Evolutionary conservation across 2,113 vertebrate genomes (phyloP).

Genomic region (Lontra canadensis): DNA sequence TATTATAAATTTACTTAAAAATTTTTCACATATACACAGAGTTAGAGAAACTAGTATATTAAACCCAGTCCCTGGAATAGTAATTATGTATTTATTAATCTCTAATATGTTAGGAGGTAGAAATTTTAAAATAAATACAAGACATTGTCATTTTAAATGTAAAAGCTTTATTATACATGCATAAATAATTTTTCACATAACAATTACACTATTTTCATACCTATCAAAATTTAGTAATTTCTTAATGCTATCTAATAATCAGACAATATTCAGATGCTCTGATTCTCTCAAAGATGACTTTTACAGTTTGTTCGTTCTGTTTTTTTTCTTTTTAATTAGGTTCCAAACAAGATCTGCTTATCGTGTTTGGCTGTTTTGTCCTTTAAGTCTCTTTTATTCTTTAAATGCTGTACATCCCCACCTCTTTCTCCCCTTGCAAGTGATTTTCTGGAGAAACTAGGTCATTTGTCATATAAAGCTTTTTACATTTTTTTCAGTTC

Average conservation of each 20-base stretch:
- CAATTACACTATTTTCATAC: background rate
- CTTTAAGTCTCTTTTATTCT: constrained; percentile 59
- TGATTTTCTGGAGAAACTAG: constrained; percentile 63
- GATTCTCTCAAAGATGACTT: constrained; percentile 8
- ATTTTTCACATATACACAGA: background rate
- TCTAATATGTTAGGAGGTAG: background rate
- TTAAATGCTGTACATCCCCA: background rate
- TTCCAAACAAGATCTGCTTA: constrained; percentile 18
- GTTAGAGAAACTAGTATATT: background rate
- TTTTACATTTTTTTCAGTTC: constrained; percentile 25
- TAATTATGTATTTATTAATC: background rate
- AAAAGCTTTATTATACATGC: background rate
- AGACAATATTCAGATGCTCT: constrained; percentile 34
- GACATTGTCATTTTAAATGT: background rate
- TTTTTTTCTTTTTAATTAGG: constrained; percentile 18
- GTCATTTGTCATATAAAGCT: constrained; percentile 48
- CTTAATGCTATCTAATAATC: background rate
- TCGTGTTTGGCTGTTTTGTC: constrained; percentile 27
- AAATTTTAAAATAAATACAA: constrained; percentile 1
- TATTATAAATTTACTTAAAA: background rate
- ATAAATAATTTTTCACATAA: constrained; percentile 20
- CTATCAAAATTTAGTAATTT: constrained; percentile 40
- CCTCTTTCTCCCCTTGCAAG: constrained; percentile 34
- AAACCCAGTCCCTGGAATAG: background rate
- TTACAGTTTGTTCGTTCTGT: background rate